These are phyloP conservation scores for Macquaria ambigua DNA, from an alignment of 2,113 vertebrate species.

Conservation along the genomic window DNA sequence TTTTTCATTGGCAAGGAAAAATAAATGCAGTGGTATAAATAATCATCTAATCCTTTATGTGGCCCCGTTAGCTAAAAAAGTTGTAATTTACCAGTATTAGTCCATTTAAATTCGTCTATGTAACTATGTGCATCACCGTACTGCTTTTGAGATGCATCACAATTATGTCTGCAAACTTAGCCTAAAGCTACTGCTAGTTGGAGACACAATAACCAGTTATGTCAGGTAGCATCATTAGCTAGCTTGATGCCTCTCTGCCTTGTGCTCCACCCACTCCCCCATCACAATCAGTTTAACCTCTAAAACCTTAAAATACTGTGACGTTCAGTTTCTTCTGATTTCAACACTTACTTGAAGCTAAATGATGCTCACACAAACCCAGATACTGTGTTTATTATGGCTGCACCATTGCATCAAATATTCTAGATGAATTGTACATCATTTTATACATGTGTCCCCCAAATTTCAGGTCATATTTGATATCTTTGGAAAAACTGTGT, in stretches of 20 bases:
- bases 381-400: background rate
- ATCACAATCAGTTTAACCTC: background rate
- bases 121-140: background rate
- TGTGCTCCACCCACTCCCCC: background rate
- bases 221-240: background rate
- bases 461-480: background rate
- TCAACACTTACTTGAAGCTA: background rate
- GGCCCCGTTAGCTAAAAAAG: background rate
- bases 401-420: too few species aligned
- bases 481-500: background rate
- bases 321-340: background rate
- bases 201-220: conserved; percentile 7
- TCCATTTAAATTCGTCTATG: background rate
- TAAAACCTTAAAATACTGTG: background rate
- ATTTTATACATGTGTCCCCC: background rate
- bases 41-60: background rate
- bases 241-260: background rate
- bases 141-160: background rate
- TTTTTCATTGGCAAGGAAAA: background rate
- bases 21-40: background rate
- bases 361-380: background rate
- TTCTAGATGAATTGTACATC: background rate
- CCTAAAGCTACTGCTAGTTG: conserved; percentile 9
- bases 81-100: background rate
- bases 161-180: background rate